These are phyloP conservation scores for Ephialtes manifestator DNA, from an alignment of 2,888 invertebrate species.

Conservation along the genomic window DNA sequence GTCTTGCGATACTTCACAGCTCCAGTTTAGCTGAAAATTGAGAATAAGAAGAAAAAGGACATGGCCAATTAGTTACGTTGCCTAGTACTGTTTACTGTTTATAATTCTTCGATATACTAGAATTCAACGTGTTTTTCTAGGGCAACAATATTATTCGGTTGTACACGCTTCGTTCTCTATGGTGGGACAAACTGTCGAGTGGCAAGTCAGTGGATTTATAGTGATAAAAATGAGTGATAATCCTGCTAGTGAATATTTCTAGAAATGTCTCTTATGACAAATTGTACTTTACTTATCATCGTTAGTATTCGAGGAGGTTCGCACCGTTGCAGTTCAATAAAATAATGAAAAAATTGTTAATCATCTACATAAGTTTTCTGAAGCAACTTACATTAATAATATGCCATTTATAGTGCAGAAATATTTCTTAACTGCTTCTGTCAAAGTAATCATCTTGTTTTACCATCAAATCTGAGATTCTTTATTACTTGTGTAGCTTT, in stretches of 20 bases:
- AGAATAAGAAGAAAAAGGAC: conserved; percentile 61
- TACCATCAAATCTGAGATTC: too few species aligned
- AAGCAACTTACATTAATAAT: too few species aligned
- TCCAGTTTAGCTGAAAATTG: conserved; percentile 84
- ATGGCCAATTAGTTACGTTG: conserved; percentile 23
- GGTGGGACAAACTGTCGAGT: conserved; percentile 20
- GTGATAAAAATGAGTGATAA: conserved; percentile 26
- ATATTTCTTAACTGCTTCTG: too few species aligned
- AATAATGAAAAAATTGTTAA: neutral
- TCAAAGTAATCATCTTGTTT: too few species aligned
- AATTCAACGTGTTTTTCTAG: conserved; percentile 35
- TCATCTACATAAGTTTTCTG: neutral
- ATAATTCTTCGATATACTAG: neutral
- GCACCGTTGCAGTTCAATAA: neutral
- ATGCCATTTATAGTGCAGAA: too few species aligned
- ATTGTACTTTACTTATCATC: conserved; percentile 2
- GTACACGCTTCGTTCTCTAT: conserved; percentile 45
- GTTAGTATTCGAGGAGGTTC: neutral
- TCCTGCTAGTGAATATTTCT: conserved; percentile 28
- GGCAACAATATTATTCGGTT: conserved; percentile 20
- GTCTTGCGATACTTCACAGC: conserved; percentile 79
- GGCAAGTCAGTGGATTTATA: conserved; percentile 38
- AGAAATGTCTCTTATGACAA: conserved; percentile 18
- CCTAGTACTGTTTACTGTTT: neutral
- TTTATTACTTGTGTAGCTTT: too few species aligned